Evolutionary conservation across 2,888 invertebrate genomes (phyloP), one percentile per base, ranked within the genome.

Genomic region (Diploptera punctata): DNA sequence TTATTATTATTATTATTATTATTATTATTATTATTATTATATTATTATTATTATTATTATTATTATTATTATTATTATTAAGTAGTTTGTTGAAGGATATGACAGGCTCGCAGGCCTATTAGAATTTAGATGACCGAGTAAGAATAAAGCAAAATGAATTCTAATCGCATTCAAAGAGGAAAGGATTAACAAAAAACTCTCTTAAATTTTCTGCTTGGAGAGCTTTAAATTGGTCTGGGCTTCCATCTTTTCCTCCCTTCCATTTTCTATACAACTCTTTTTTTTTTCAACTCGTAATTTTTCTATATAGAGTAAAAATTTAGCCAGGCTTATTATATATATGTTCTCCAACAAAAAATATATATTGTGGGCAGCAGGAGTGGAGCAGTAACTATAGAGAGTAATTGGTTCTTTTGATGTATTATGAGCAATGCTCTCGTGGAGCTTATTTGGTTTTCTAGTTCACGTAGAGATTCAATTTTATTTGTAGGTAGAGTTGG

Each of bases 71-170:
- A n/a, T n/a, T n/a, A n/a, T n/a, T n/a, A n/a, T n/a, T n/a, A n/a
- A n/a, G n/a, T n/a, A n/a, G n/a, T n/a, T n/a, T 24, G 24, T n/a
- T 7, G 10, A 33, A 13, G 52, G 13, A 21, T 52, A 38, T 43
- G 43, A 43, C 18, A 21, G 38, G 62, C 62, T 43, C n/a, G 38
- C 5, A 24, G 62, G 62, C 62, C 62, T 43, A 43, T 62, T 62
- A 62, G 38, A 62, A 62, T 62, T 62, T 62, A 62, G 38, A 62
- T 62, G 62, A 62, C 62, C 38, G 62, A 62, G 31, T 62, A 62
- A 62, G 43, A 62, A n/a, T 38, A 62, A 62, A 62, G 43, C n/a
- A 62, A 62, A 62, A 62, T 62, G 43, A 62, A 62, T 62, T 62
- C 43, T 62, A 43, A 62, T 43, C 62, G 62, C 62, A 62, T 38